phyloP scores from a whole-genome alignment of 1,140 invertebrate species.

The Drosophila trapezifrons region DNA sequence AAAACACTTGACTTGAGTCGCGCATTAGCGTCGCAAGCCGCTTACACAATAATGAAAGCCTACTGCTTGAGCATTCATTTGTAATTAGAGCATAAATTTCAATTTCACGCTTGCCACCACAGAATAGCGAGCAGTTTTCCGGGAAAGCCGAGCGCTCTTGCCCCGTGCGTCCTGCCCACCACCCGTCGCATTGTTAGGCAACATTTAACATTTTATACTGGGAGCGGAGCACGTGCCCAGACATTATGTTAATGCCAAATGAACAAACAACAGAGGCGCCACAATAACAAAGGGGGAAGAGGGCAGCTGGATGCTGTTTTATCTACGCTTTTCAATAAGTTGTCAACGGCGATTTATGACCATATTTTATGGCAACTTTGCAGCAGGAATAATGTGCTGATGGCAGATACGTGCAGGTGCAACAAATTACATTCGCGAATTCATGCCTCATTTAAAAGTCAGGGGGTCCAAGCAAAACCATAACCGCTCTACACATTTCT shows the following conservation, averaged over 20 bases:
- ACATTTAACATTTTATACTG: conserved; percentile 54
- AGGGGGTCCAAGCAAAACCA: background rate
- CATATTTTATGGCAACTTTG: conserved; percentile 60
- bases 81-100: conserved; percentile 76
- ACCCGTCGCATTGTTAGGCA: conserved; percentile 14
- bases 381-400: conserved; percentile 58
- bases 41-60: conserved; percentile 58
- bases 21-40: conserved; percentile 43
- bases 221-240: conserved; percentile 39
- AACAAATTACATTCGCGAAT: conserved; percentile 24
- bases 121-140: conserved; percentile 33
- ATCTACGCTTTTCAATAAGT: conserved; percentile 70
- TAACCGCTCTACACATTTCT: background rate
- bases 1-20: conserved; percentile 41
- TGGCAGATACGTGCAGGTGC: conserved; percentile 67
- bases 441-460: background rate
- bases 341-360: conserved; percentile 66
- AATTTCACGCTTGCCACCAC: conserved; percentile 70
- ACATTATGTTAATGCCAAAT: conserved; percentile 55
- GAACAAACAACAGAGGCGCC: conserved; percentile 29
- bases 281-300: background rate
- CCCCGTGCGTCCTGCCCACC: background rate
- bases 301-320: conserved; percentile 38
- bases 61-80: conserved; percentile 38
- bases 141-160: background rate